These are phyloP conservation scores for Miichthys miiuy DNA, from an alignment of 2,797 vertebrate species.

Conservation along the genomic window DNA sequence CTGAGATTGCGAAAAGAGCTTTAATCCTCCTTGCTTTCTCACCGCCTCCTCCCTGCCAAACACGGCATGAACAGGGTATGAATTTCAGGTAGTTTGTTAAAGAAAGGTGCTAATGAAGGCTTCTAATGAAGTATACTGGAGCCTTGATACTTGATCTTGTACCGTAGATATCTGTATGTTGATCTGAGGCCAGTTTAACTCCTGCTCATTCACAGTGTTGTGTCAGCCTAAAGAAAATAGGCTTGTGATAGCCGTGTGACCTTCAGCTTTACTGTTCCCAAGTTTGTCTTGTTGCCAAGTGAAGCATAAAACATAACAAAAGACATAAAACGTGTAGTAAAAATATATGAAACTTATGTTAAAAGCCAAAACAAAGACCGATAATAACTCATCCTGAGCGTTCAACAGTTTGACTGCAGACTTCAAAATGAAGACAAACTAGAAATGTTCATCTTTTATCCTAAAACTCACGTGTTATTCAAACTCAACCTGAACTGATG, in stretches of 20 bases:
- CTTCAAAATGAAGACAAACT: background rate
- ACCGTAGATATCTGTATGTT: background rate
- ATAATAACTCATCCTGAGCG: background rate
- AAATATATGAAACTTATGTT: background rate
- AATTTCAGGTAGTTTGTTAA: background rate
- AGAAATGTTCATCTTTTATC: background rate
- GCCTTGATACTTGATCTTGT: background rate
- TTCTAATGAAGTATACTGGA: background rate
- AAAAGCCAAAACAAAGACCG: background rate
- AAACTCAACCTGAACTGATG: background rate
- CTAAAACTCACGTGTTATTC: background rate
- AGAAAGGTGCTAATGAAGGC: too few species aligned
- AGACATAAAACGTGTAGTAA: background rate
- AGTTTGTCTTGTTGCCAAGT: background rate
- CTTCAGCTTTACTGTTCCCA: background rate
- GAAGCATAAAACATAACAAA: background rate
- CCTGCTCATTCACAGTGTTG: background rate
- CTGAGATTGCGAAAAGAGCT: background rate
- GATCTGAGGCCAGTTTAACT: background rate
- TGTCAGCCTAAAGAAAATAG: background rate
- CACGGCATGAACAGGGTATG: too few species aligned
- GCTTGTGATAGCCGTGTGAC: background rate
- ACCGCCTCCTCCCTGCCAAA: background rate
- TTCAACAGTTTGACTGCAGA: background rate
- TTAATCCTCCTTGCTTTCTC: background rate